Evolutionary conservation across 2,888 invertebrate genomes (phyloP).

Genomic region (Machimus atricapillus): DNA sequence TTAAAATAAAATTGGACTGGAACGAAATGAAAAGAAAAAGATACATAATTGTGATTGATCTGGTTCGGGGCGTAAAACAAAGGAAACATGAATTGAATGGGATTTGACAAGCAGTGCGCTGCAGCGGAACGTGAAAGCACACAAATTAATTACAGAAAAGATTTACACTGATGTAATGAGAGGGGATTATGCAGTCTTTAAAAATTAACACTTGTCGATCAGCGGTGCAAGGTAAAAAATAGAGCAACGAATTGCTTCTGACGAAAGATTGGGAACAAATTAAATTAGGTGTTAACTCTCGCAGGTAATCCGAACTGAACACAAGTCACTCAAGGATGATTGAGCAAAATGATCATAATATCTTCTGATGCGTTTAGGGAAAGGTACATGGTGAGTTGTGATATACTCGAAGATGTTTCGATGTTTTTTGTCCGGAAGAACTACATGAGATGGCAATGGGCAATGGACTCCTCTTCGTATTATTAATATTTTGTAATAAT

Average conservation of each 20-base stretch:
- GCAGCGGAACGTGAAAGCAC: conserved; percentile 5
- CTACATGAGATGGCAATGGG: background rate
- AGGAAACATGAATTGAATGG: background rate
- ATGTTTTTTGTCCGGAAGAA: background rate
- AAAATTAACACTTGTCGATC: background rate
- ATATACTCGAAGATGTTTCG: background rate
- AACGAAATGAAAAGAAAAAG: background rate
- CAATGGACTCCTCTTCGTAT: background rate
- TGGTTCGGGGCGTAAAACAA: conserved; percentile 13
- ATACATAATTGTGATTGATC: background rate
- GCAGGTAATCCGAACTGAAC: background rate
- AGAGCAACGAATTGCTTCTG: background rate
- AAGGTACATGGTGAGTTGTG: background rate
- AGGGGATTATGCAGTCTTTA: background rate
- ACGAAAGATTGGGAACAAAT: background rate
- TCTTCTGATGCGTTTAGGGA: background rate
- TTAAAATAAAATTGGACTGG: background rate
- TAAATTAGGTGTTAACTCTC: background rate
- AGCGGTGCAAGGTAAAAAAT: background rate
- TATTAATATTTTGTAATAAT: background rate
- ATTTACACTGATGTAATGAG: background rate
- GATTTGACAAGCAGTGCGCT: background rate
- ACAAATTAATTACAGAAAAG: background rate
- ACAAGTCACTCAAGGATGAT: background rate
- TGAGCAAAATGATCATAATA: background rate